Evolutionary conservation across 2,888 invertebrate species (phyloP).

Genomic region (Protophormia terraenovae): DNA sequence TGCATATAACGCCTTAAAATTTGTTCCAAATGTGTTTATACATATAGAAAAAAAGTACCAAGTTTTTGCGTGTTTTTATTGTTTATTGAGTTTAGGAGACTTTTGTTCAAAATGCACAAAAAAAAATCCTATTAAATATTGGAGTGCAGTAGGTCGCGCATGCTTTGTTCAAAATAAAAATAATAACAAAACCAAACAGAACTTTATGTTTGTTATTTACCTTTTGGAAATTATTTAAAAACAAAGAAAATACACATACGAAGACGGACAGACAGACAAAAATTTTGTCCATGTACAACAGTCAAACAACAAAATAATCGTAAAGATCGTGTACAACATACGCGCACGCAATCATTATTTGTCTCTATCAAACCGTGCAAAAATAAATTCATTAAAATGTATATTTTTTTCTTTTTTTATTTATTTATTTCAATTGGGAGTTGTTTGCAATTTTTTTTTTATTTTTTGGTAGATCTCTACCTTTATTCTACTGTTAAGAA

Average conservation of each 20-base stretch:
- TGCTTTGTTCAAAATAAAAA: constrained; percentile 41
- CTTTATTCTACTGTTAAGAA: constrained; percentile 18
- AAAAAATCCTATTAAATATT: constrained; percentile 33
- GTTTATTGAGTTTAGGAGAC: constrained; percentile 6
- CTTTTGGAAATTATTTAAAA: constrained; percentile 14
- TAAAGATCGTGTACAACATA: constrained; percentile 59
- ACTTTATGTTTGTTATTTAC: constrained; percentile 9
- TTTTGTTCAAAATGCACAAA: background rate
- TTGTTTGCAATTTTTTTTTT: constrained; percentile 5
- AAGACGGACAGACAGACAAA: constrained; percentile 7
- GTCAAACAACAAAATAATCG: constrained; percentile 33
- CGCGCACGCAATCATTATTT: constrained; percentile 67
- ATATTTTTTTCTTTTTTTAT: constrained; percentile 19
- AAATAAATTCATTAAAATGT: constrained; percentile 58
- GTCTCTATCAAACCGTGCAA: constrained; percentile 62
- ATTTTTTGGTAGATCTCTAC: background rate
- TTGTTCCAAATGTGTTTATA: constrained; percentile 30
- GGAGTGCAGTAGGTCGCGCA: constrained; percentile 65
- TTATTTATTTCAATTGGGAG: background rate
- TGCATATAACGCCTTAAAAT: constrained; percentile 55
- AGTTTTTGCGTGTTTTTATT: constrained; percentile 20
- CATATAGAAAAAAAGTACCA: background rate
- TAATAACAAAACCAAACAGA: constrained; percentile 4
- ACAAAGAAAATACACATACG: background rate
- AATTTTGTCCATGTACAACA: background rate